phyloP scores from a whole-genome alignment of 2,113 vertebrate species.

The Bubo blakistoni region DNA sequence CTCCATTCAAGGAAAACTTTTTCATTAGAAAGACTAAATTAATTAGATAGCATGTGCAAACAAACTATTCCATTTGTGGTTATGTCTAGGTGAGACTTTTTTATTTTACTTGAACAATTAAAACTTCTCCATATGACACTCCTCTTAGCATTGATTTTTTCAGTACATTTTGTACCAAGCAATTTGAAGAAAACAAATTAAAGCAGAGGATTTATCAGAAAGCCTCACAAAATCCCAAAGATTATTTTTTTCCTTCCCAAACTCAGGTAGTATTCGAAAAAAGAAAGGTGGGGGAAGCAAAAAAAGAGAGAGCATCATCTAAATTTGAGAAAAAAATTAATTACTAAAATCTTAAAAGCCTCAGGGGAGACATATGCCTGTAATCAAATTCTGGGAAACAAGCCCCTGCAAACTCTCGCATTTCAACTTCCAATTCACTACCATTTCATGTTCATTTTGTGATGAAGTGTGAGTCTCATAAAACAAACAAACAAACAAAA shows the following conservation, averaged over 20 bases:
- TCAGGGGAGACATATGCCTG: slow-evolving; percentile 44
- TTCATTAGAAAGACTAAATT: slow-evolving; percentile 12
- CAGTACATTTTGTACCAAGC: not conserved
- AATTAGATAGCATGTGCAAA: slow-evolving; percentile 11
- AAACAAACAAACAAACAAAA: slow-evolving; percentile 47
- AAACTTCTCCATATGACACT: slow-evolving; percentile 1
- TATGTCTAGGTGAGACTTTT: not conserved
- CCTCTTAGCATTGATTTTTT: not conserved
- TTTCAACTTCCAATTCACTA: slow-evolving; percentile 40
- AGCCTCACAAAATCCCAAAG: slow-evolving; percentile 9
- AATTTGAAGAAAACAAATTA: slow-evolving; percentile 46
- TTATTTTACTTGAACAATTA: slow-evolving; percentile 38
- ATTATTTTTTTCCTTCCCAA: not conserved
- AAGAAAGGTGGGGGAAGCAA: not conserved
- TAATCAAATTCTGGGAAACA: slow-evolving; percentile 58
- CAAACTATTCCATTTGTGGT: not conserved
- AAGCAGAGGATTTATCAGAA: slow-evolving; percentile 12
- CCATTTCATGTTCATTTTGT: slow-evolving; percentile 19
- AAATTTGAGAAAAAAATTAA: slow-evolving; percentile 18
- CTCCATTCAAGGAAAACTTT: not conserved
- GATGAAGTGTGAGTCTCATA: not conserved
- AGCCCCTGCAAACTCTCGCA: slow-evolving; percentile 23
- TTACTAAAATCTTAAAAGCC: slow-evolving; percentile 37
- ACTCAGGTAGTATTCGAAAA: not conserved
- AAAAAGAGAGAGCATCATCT: not conserved